Conservation (phyloP, 2,113 vertebrate species). For the Labrus mixtus region DNA sequence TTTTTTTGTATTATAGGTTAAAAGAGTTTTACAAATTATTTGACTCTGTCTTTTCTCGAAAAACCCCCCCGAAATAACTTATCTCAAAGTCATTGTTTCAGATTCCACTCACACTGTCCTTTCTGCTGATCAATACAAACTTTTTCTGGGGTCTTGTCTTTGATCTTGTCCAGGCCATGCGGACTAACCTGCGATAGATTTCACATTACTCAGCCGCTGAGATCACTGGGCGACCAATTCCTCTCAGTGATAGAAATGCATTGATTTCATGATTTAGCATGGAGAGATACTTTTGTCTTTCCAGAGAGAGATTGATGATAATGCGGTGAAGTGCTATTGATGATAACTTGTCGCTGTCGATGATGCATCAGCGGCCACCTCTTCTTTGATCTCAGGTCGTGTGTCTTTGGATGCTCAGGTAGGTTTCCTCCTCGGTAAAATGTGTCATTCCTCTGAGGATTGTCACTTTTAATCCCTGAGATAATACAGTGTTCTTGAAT, state of each 20-base stretch:
- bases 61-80: background rate
- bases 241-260: slow-evolving; percentile 69
- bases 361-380: slow-evolving; percentile 66
- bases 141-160: slow-evolving; percentile 75
- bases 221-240: slow-evolving; percentile 67
- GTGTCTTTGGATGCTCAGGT: slow-evolving; percentile 50
- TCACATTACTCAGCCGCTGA: slow-evolving; percentile 75
- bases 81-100: slow-evolving; percentile 25
- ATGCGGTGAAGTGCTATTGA: slow-evolving; percentile 75
- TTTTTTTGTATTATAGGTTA: too few species aligned
- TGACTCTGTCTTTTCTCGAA: too few species aligned
- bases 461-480: slow-evolving; percentile 20
- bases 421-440: slow-evolving; percentile 38
- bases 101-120: slow-evolving; percentile 34
- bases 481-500: slow-evolving; percentile 1
- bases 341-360: slow-evolving; percentile 66
- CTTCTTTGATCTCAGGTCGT: slow-evolving; percentile 50
- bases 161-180: slow-evolving; percentile 65
- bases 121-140: slow-evolving; percentile 63
- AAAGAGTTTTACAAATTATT: too few species aligned
- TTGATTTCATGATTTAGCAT: slow-evolving; percentile 76
- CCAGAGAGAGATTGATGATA: slow-evolving; percentile 75
- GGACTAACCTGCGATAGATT: slow-evolving; percentile 78
- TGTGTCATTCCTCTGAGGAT: slow-evolving; percentile 4
- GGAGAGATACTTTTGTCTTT: slow-evolving; percentile 77